A percentile compares a stretch with the other conserved stretches of the same genome.
phyloP scores from a whole-genome alignment of 2,797 vertebrate species.

The Oceanodroma leucorhoa region DNA sequence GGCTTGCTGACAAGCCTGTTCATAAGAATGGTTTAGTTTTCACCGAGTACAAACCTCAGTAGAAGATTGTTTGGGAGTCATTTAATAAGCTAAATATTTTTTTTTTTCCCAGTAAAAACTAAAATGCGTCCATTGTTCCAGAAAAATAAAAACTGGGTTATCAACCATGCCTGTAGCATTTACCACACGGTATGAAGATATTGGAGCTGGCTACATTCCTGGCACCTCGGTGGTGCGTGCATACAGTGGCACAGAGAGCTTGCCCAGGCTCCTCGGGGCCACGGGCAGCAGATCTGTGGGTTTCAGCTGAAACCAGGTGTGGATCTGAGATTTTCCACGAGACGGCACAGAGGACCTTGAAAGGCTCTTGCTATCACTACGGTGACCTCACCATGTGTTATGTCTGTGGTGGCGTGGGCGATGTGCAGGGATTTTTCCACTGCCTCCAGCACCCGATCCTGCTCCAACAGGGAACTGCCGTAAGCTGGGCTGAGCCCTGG shows the following conservation, averaged over 20 bases:
- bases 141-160: background rate
- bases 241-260: background rate
- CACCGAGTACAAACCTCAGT: background rate
- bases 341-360: background rate
- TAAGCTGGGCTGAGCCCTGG: background rate
- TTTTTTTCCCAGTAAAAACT: background rate
- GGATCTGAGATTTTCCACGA: background rate
- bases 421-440: background rate
- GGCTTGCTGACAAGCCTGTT: background rate
- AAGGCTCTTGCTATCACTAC: background rate
- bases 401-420: background rate
- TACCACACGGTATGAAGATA: background rate
- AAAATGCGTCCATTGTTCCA: background rate
- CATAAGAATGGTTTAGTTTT: background rate
- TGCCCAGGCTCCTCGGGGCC: background rate
- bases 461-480: background rate
- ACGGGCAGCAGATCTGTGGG: background rate
- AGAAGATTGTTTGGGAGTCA: background rate
- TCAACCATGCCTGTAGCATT: background rate
- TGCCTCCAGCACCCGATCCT: background rate
- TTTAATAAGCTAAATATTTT: background rate
- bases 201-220: background rate
- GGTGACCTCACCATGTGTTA: background rate
- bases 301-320: background rate
- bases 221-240: background rate